Conservation (phyloP, 2,797 vertebrate species). For the Eospalax fontanierii region DNA sequence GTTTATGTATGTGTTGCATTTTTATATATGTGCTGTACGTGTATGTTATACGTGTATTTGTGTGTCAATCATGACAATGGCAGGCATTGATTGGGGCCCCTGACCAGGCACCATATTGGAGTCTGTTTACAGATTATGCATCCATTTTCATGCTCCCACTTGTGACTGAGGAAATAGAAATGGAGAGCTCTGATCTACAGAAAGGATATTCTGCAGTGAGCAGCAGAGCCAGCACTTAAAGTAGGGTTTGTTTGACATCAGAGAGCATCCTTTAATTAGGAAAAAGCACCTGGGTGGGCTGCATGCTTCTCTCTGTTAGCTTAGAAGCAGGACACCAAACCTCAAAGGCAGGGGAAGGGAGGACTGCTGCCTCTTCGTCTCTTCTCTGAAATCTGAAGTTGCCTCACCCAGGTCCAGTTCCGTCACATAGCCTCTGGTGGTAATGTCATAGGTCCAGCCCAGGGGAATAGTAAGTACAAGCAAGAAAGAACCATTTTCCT, state of each 20-base stretch:
- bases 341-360: background rate
- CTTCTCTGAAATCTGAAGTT: background rate
- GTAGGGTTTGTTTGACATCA: background rate
- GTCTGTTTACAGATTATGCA: accelerated
- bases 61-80: accelerated
- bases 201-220: no score
- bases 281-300: accelerated
- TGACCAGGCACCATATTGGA: accelerated
- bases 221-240: accelerated
- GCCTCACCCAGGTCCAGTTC: accelerated
- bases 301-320: background rate
- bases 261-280: background rate
- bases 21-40: accelerated
- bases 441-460: background rate
- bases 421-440: accelerated
- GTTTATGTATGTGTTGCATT: background rate
- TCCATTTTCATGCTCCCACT: accelerated
- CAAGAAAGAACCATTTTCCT: background rate
- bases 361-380: background rate
- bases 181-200: no score
- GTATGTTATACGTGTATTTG: background rate
- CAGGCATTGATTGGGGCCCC: accelerated
- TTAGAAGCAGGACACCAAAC: background rate
- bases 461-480: background rate
- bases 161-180: background rate